Conservation (phyloP, 2,888 invertebrate genomes). For the Hemicrepidius hirtus region DNA sequence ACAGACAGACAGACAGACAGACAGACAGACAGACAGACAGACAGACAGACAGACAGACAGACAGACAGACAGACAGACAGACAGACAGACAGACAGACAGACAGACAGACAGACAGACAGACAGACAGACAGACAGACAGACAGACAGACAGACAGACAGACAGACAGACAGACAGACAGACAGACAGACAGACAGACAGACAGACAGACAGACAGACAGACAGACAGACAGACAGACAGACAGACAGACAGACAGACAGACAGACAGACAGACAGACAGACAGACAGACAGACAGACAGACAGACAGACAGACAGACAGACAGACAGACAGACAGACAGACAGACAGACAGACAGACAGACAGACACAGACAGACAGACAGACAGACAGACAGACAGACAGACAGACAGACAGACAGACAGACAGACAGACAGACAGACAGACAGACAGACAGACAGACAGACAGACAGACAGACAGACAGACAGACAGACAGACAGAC, state of each 20-base stretch:
- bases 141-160: slow-evolving; percentile 28
- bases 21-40: slow-evolving; percentile 18
- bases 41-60: slow-evolving; percentile 18
- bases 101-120: slow-evolving; percentile 18
- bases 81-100: slow-evolving; percentile 18
- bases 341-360: too few relatives aligned
- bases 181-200: slow-evolving; percentile 23
- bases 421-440: too few relatives aligned
- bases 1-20: slow-evolving; percentile 18
- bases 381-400: background rate
- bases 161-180: slow-evolving; percentile 29
- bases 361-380: too few relatives aligned
- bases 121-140: slow-evolving; percentile 18
- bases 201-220: slow-evolving; percentile 30
- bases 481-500: too few relatives aligned
- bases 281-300: slow-evolving; percentile 30
- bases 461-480: too few relatives aligned
- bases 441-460: too few relatives aligned
- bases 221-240: slow-evolving; percentile 30
- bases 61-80: slow-evolving; percentile 18
- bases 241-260: slow-evolving; percentile 30
- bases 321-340: background rate
- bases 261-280: slow-evolving; percentile 28
- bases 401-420: too few relatives aligned
- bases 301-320: slow-evolving; percentile 30